Conservation (phyloP, 2,888 invertebrate species). For the Acanthosepion esculentum region DNA sequence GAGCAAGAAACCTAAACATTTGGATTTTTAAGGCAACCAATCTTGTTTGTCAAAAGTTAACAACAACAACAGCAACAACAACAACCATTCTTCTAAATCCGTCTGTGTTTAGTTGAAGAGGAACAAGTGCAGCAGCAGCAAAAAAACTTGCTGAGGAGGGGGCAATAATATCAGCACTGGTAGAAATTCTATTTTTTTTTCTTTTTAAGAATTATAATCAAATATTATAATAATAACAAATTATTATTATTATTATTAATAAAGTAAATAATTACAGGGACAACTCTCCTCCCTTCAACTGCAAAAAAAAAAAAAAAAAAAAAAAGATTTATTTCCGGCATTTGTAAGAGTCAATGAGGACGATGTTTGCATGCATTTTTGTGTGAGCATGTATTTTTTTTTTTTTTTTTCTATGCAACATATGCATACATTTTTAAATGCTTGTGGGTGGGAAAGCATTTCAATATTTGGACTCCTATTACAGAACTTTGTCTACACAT, state of each 20-base stretch:
- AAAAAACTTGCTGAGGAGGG: background rate
- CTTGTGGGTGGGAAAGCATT: too few species aligned
- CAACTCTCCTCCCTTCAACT: background rate
- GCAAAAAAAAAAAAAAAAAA: background rate
- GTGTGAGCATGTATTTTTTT: background rate
- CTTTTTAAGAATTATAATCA: background rate
- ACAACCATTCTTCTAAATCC: background rate
- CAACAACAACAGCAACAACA: background rate
- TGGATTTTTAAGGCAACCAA: slow-evolving; percentile 24
- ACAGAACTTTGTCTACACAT: background rate
- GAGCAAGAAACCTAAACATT: background rate
- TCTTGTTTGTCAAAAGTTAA: background rate
- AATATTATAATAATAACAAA: background rate
- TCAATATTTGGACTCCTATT: background rate
- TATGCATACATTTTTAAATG: too few species aligned
- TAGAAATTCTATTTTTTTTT: background rate
- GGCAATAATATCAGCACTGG: background rate
- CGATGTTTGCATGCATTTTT: background rate
- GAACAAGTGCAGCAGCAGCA: background rate
- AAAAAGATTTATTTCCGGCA: background rate
- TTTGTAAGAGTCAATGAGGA: slow-evolving; percentile 10
- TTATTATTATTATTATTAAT: background rate
- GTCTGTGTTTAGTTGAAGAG: too few species aligned
- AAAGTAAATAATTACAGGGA: slow-evolving; percentile 33
- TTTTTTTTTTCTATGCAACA: too few species aligned